These are phyloP conservation scores for Patella caerulea DNA, from an alignment of 2,888 invertebrate genomes.

Conservation along the genomic window DNA sequence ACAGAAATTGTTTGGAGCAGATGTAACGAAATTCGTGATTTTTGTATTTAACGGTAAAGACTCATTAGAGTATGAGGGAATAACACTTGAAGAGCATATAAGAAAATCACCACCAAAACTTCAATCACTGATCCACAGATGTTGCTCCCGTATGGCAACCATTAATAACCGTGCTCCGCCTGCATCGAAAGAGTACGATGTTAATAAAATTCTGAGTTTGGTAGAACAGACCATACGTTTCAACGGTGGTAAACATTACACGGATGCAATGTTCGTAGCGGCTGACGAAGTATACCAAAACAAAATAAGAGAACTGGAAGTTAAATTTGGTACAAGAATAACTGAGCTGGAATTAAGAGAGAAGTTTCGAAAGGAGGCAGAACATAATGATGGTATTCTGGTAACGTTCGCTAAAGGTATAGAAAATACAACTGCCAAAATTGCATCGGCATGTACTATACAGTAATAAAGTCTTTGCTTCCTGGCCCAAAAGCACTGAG, in stretches of 20 bases:
- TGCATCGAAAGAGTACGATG: slow-evolving; percentile 19
- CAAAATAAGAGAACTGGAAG: slow-evolving; percentile 4
- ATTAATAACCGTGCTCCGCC: slow-evolving; percentile 17
- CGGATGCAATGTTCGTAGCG: slow-evolving; percentile 32
- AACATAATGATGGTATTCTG: no score
- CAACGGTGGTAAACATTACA: slow-evolving; percentile 32
- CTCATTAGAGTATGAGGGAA: slow-evolving; percentile 25
- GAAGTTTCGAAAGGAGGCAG: slow-evolving; percentile 19
- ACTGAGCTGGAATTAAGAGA: background rate
- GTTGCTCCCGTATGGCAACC: slow-evolving; percentile 22
- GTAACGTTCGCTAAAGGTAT: no score
- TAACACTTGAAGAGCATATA: slow-evolving; percentile 28
- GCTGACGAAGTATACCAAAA: slow-evolving; percentile 21
- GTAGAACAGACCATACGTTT: slow-evolving; percentile 17
- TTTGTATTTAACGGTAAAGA: slow-evolving; percentile 33
- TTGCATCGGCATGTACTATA: no score
- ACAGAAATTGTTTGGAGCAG: slow-evolving; percentile 27
- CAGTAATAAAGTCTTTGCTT: no score
- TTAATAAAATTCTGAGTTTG: slow-evolving; percentile 17
- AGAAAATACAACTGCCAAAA: no score
- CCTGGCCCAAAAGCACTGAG: no score
- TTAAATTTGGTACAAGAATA: slow-evolving; percentile 6
- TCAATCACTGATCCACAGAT: slow-evolving; percentile 18
- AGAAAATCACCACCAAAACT: slow-evolving; percentile 21
- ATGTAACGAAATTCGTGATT: slow-evolving; percentile 25